phyloP scores from a whole-genome alignment of 2,888 invertebrate species.

The Ellobium chinense region DNA sequence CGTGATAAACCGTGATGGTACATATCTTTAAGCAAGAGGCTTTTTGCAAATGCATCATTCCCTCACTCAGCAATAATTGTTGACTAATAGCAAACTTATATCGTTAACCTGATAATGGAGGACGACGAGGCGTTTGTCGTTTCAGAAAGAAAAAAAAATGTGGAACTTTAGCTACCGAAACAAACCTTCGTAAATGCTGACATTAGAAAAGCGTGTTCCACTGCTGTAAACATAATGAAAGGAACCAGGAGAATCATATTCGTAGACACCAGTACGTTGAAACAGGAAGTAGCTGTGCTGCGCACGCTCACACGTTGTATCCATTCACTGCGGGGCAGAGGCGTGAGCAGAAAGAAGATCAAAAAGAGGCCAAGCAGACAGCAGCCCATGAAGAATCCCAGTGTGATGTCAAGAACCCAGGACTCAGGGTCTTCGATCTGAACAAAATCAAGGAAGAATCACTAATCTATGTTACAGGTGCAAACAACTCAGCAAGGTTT shows the following conservation, averaged over 20 bases:
- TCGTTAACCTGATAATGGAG: too few species aligned
- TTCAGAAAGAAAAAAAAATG: too few species aligned
- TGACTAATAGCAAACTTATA: too few species aligned
- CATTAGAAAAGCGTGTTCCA: conserved; percentile 73
- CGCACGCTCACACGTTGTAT: conserved; percentile 46
- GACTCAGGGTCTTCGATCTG: conserved; percentile 58
- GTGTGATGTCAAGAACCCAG: conserved; percentile 63
- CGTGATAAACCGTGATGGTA: too few species aligned
- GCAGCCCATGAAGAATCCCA: conserved; percentile 66
- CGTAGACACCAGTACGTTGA: conserved; percentile 54
- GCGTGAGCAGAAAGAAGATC: conserved; percentile 59
- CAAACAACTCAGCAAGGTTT: too few species aligned
- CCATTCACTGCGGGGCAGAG: conserved; percentile 55
- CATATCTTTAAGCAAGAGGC: too few species aligned
- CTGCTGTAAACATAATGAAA: conserved; percentile 70
- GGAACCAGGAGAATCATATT: conserved; percentile 71
- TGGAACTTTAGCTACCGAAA: too few species aligned
- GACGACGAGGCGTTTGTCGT: too few species aligned
- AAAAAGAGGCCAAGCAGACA: conserved; percentile 64
- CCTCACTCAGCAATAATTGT: too few species aligned
- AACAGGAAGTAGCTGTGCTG: conserved; percentile 57
- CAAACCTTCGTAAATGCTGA: conserved; percentile 75
- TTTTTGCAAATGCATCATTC: too few species aligned
- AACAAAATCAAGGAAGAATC: too few species aligned
- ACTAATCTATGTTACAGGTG: too few species aligned